Conservation (phyloP, 2,888 invertebrate genomes). For the Eugnorisma glareosa region DNA sequence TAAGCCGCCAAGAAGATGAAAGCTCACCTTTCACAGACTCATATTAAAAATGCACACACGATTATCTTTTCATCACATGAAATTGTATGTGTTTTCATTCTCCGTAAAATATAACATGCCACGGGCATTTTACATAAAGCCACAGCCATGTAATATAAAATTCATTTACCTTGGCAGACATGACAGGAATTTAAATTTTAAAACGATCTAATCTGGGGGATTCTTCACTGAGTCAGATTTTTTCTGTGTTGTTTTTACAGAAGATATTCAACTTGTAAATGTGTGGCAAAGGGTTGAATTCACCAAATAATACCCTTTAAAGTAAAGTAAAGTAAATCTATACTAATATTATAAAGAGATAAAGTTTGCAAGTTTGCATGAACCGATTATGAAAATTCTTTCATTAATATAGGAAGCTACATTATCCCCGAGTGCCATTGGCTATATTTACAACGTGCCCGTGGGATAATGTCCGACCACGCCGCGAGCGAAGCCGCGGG, state of each 20-base stretch:
- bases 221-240: conserved; percentile 15
- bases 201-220: conserved; percentile 35
- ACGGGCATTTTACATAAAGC: conserved; percentile 37
- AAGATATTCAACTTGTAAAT: not conserved
- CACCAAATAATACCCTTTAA: not conserved
- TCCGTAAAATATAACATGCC: conserved; percentile 27
- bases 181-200: conserved; percentile 58
- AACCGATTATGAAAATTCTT: too few species aligned
- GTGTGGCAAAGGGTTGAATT: not conserved
- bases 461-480: too few species aligned
- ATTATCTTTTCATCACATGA: conserved; percentile 21
- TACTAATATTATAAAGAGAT: too few species aligned
- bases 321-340: too few species aligned
- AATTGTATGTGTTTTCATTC: conserved; percentile 17
- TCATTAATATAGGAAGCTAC: too few species aligned
- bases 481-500: too few species aligned
- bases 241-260: conserved; percentile 17
- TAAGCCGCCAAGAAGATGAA: not conserved
- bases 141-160: conserved; percentile 47
- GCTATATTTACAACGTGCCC: too few species aligned
- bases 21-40: too few species aligned
- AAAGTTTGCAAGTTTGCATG: too few species aligned
- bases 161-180: conserved; percentile 47
- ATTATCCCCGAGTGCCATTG: too few species aligned
- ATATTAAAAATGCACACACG: conserved; percentile 1